Conservation (phyloP, 1,140 invertebrate genomes). For the Mycetomoellerius zeteki region DNA sequence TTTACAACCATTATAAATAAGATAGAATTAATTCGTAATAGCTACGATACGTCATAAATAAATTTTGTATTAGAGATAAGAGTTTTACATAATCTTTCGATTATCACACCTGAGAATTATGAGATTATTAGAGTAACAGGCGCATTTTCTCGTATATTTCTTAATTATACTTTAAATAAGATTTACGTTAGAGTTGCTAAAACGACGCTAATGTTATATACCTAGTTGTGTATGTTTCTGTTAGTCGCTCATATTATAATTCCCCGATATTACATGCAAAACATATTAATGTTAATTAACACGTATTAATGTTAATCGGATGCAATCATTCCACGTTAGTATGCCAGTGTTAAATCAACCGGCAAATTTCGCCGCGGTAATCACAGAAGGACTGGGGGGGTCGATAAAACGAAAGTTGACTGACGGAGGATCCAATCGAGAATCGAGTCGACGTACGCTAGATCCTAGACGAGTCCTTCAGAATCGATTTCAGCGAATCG, state of each 20-base stretch:
- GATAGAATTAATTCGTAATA: not conserved
- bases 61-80: not conserved
- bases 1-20: conserved; percentile 17
- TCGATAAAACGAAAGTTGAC: conserved; percentile 25
- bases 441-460: conserved; percentile 6
- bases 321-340: conserved; percentile 49
- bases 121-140: not conserved
- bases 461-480: conserved; percentile 33
- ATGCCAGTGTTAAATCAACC: conserved; percentile 42
- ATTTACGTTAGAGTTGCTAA: conserved; percentile 17
- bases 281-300: conserved; percentile 64
- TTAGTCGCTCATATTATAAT: conserved; percentile 42
- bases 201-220: conserved; percentile 17
- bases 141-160: not conserved
- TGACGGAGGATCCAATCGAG: not conserved
- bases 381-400: not conserved
- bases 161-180: conserved; percentile 44
- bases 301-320: conserved; percentile 62
- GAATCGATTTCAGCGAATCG: conserved; percentile 65
- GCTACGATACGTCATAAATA: not conserved
- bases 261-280: conserved; percentile 53
- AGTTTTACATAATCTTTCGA: not conserved
- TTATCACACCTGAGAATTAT: not conserved
- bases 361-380: conserved; percentile 32
- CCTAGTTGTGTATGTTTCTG: conserved; percentile 29